Conservation (phyloP, 2,888 invertebrate genomes). For the Tetropium fuscum region DNA sequence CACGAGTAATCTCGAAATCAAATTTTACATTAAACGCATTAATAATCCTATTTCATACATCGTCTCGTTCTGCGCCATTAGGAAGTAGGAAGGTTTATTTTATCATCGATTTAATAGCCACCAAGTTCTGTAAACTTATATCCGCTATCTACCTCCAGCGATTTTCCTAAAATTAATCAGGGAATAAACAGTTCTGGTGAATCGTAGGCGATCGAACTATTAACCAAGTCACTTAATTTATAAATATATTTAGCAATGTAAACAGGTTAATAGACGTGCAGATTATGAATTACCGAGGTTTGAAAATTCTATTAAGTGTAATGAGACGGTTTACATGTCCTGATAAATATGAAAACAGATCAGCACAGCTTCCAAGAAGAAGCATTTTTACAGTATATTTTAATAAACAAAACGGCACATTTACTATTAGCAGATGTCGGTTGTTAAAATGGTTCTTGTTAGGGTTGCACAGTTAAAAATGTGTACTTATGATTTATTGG, state of each 20-base stretch:
- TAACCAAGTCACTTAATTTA: constrained; percentile 12
- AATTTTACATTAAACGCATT: too few species aligned
- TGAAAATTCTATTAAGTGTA: constrained; percentile 8
- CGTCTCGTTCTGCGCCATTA: too few species aligned
- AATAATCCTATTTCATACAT: too few species aligned
- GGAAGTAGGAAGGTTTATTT: too few species aligned
- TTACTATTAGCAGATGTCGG: constrained; percentile 1
- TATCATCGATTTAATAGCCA: too few species aligned
- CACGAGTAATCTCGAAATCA: too few species aligned
- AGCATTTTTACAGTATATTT: not conserved
- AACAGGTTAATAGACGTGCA: constrained; percentile 9
- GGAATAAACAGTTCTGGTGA: constrained; percentile 3
- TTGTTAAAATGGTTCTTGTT: constrained; percentile 7
- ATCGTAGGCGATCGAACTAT: constrained; percentile 13
- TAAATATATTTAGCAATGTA: constrained; percentile 12
- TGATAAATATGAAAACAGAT: constrained; percentile 4
- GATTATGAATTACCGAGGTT: constrained; percentile 13
- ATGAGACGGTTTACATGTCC: not conserved
- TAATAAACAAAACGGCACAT: not conserved
- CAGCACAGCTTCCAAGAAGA: not conserved
- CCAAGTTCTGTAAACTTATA: too few species aligned
- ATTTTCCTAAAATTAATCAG: constrained; percentile 4
- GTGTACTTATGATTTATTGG: too few species aligned
- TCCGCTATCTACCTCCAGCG: not conserved
- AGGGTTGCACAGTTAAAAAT: too few species aligned